Evolutionary conservation across 1,140 invertebrate genomes (phyloP).

Genomic region (Drosophila oshimai): DNA sequence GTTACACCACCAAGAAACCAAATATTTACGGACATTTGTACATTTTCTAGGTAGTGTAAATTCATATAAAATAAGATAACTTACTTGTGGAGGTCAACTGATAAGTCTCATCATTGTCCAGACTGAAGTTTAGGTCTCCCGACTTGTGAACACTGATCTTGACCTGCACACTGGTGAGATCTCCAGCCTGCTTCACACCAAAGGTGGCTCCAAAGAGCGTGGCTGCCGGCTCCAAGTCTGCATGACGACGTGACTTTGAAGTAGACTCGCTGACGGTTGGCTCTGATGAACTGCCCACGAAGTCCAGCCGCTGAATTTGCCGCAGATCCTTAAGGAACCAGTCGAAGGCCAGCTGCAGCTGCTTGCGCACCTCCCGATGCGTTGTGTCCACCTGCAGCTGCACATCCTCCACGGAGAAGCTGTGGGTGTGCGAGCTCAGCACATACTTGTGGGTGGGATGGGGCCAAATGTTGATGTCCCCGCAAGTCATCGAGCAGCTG

Average conservation of each 20-base stretch:
- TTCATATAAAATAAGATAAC: not conserved
- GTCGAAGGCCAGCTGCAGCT: conserved; percentile 64
- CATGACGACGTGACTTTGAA: not conserved
- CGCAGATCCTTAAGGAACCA: conserved; percentile 73
- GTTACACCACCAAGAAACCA: no score
- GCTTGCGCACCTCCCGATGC: conserved; percentile 63
- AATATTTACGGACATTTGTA: no score
- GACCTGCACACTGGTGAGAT: conserved; percentile 83
- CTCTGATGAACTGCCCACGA: conserved; percentile 5
- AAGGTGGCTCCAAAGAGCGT: conserved; percentile 56
- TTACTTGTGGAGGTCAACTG: conserved; percentile 85
- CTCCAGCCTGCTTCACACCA: conserved; percentile 56
- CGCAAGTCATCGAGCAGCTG: conserved; percentile 81
- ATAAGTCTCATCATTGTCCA: conserved; percentile 90
- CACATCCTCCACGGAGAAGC: conserved; percentile 69
- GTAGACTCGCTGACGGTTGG: conserved; percentile 32
- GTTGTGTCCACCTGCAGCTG: conserved; percentile 65
- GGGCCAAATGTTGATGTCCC: conserved; percentile 81
- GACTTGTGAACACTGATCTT: conserved; percentile 84
- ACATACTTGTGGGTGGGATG: conserved; percentile 75
- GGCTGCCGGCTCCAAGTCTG: conserved; percentile 2
- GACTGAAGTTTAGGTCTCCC: conserved; percentile 84
- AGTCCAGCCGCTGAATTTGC: conserved; percentile 68
- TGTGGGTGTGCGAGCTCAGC: conserved; percentile 66
- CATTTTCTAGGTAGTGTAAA: no score